These are phyloP conservation scores for Phasia obesa DNA, from an alignment of 2,888 invertebrate genomes.

Conservation along the genomic window DNA sequence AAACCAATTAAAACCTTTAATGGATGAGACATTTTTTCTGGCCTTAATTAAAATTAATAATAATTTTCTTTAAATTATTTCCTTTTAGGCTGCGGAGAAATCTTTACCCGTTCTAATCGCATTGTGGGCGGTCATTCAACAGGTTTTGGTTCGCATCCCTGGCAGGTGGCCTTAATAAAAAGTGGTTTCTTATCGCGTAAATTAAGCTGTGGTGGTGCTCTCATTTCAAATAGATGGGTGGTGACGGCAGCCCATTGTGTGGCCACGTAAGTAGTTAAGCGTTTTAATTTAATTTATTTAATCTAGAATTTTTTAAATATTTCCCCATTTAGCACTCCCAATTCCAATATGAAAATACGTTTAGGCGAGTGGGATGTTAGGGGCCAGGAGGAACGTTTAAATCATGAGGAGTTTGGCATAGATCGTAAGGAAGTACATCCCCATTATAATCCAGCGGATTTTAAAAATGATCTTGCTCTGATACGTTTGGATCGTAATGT, in stretches of 20 bases:
- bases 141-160: constrained; percentile 95
- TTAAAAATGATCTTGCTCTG: constrained; percentile 94
- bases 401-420: constrained; percentile 94
- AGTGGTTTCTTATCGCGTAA: constrained; percentile 95
- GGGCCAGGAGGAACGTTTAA: constrained; percentile 90
- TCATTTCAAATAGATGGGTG: constrained; percentile 95
- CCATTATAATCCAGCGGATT: constrained; percentile 94
- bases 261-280: constrained; percentile 88
- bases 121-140: constrained; percentile 96
- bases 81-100: constrained; percentile 93
- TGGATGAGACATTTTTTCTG: too few relatives aligned
- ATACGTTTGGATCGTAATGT: constrained; percentile 92
- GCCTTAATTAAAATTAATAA: too few relatives aligned
- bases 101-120: constrained; percentile 92
- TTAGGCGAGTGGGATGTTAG: constrained; percentile 97
- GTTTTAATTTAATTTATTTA: constrained; percentile 10
- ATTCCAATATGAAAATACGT: constrained; percentile 93
- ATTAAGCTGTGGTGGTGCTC: constrained; percentile 94
- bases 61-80: constrained; percentile 12
- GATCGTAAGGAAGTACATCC: constrained; percentile 96
- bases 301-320: constrained; percentile 8
- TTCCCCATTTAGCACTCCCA: constrained; percentile 87
- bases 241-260: constrained; percentile 96
- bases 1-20: too few relatives aligned
- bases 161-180: constrained; percentile 96